These are phyloP conservation scores for Iguana delicatissima DNA, from an alignment of 2,797 vertebrate genomes.

Conservation along the genomic window DNA sequence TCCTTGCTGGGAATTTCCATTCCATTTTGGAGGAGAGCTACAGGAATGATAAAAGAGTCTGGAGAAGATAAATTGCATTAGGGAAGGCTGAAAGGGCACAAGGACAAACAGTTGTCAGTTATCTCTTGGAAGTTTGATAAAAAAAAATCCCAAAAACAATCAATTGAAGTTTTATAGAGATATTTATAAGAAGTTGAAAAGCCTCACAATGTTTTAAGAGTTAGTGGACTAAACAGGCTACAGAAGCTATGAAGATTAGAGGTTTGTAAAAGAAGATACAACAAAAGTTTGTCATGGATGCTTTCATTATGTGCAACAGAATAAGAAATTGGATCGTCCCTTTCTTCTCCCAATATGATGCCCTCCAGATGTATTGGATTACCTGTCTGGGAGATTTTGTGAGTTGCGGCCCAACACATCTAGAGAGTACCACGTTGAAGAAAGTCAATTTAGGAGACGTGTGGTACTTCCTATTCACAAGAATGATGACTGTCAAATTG, in stretches of 20 bases:
- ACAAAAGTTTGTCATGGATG: background rate
- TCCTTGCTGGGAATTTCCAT: slow-evolving; percentile 10
- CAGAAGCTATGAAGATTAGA: background rate
- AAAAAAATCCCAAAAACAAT: background rate
- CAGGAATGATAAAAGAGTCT: background rate
- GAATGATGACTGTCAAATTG: background rate
- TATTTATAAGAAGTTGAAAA: background rate
- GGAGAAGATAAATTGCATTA: slow-evolving; percentile 17
- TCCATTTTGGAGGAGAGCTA: slow-evolving; percentile 11
- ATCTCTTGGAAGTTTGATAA: background rate
- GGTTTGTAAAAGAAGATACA: background rate
- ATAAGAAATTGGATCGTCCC: background rate
- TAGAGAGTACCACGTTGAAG: background rate
- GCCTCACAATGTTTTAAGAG: background rate
- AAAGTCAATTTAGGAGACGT: background rate
- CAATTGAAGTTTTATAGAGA: background rate
- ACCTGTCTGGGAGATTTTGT: background rate
- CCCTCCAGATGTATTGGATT: background rate
- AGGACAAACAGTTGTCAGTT: background rate
- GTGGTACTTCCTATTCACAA: background rate
- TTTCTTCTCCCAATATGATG: background rate
- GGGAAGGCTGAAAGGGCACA: slow-evolving; percentile 1
- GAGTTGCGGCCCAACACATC: background rate
- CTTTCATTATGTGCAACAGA: background rate
- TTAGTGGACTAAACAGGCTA: background rate